Conservation (phyloP, 1,140 invertebrate species). For the Caenorhabditis tropicalis region DNA sequence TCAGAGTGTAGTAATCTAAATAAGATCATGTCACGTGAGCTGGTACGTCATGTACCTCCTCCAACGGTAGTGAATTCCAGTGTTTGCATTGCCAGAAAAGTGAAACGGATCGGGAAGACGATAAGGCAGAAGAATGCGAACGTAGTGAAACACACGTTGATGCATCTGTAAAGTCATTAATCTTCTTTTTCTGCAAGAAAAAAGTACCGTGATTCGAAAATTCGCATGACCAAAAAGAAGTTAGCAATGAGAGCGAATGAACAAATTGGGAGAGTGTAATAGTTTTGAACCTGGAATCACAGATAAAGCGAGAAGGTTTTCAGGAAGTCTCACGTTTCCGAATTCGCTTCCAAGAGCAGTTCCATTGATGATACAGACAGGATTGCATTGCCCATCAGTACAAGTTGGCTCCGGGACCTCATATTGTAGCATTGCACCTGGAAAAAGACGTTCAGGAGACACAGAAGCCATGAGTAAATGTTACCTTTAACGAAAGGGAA, state of each 20-base stretch:
- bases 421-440: not conserved
- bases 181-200: not conserved
- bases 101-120: not conserved
- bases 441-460: not conserved
- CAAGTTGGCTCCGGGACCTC: not conserved
- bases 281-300: not conserved
- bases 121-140: not conserved
- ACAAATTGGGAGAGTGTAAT: conserved; percentile 1
- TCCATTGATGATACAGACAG: not conserved
- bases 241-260: not conserved
- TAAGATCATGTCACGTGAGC: not conserved
- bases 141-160: not conserved
- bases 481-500: not conserved
- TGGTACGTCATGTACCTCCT: not conserved
- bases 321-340: not conserved
- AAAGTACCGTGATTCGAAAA: not conserved
- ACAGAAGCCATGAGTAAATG: no score
- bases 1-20: not conserved
- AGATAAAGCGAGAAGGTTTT: not conserved
- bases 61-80: not conserved
- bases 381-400: not conserved
- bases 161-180: not conserved
- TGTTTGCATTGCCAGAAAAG: not conserved
- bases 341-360: not conserved
- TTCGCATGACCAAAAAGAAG: not conserved